Conservation (phyloP, 1,140 invertebrate species). For the Dinothrombium tinctorium region DNA sequence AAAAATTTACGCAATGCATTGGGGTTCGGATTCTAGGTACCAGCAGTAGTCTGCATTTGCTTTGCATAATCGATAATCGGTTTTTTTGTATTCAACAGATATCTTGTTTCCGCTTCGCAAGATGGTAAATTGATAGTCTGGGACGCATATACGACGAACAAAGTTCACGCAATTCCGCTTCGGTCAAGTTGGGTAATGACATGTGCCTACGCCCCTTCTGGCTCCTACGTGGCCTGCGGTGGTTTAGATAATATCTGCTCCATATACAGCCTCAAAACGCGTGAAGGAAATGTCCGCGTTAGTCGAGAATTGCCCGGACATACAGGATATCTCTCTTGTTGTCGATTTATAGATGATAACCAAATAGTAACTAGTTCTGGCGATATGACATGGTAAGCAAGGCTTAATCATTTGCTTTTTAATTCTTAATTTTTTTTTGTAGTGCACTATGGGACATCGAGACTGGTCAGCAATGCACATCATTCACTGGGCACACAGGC, state of each 20-base stretch:
- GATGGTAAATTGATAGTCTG: conserved; percentile 96
- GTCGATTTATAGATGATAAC: conserved; percentile 93
- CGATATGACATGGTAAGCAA: conserved; percentile 80
- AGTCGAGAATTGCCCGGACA: conserved; percentile 86
- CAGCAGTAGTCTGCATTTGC: too few species aligned
- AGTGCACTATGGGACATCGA: conserved; percentile 97
- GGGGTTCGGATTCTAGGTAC: conserved; percentile 78
- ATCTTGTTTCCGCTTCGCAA: conserved; percentile 74
- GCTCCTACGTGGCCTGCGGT: conserved; percentile 88
- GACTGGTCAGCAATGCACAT: conserved; percentile 87
- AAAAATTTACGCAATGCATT: conserved; percentile 99
- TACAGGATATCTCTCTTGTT: conserved; percentile 92
- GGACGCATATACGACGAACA: conserved; percentile 96
- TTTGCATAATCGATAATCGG: conserved; percentile 7
- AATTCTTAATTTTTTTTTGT: conserved; percentile 21
- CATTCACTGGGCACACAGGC: conserved; percentile 89
- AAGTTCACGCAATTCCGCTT: conserved; percentile 90
- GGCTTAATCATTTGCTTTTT: background rate
- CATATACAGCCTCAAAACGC: conserved; percentile 88
- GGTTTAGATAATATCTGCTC: conserved; percentile 97
- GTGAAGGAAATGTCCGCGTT: conserved; percentile 88
- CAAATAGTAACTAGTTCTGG: conserved; percentile 95
- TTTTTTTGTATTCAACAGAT: conserved; percentile 30
- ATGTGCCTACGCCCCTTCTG: conserved; percentile 91
- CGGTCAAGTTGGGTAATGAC: conserved; percentile 98